Conservation (phyloP, 2,888 invertebrate species). For the Mythimna vitellina region DNA sequence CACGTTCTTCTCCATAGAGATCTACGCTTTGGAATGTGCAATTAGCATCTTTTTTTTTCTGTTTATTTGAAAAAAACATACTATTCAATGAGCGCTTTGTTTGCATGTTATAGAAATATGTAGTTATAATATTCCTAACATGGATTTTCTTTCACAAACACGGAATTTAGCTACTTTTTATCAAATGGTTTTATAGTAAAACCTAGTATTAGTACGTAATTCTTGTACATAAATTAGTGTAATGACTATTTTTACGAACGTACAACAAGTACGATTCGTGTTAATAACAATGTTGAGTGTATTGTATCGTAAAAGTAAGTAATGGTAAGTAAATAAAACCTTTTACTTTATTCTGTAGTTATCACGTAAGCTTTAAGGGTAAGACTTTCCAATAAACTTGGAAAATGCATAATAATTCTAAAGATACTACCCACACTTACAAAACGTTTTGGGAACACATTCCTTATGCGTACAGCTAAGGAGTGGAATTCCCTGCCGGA, state of each 20-base stretch:
- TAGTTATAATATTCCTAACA: background rate
- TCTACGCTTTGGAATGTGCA: too few relatives aligned
- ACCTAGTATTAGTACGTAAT: constrained; percentile 15
- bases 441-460: too few relatives aligned
- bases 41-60: too few relatives aligned
- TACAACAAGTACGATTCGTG: constrained; percentile 53
- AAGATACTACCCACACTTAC: too few relatives aligned
- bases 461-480: too few relatives aligned
- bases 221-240: constrained; percentile 49
- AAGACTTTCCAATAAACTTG: constrained; percentile 59
- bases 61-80: too few relatives aligned
- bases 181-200: constrained; percentile 33
- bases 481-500: too few relatives aligned
- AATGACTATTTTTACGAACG: constrained; percentile 53
- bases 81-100: background rate
- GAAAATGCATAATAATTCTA: constrained; percentile 29
- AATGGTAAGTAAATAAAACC: constrained; percentile 68
- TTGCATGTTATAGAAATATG: background rate
- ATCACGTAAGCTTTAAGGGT: constrained; percentile 70
- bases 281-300: constrained; percentile 54
- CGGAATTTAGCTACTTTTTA: constrained; percentile 20
- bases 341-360: constrained; percentile 71
- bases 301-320: constrained; percentile 71
- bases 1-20: too few relatives aligned
- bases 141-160: constrained; percentile 29